Conservation (phyloP, 2,888 invertebrate species). For the Lasius fuliginosus region DNA sequence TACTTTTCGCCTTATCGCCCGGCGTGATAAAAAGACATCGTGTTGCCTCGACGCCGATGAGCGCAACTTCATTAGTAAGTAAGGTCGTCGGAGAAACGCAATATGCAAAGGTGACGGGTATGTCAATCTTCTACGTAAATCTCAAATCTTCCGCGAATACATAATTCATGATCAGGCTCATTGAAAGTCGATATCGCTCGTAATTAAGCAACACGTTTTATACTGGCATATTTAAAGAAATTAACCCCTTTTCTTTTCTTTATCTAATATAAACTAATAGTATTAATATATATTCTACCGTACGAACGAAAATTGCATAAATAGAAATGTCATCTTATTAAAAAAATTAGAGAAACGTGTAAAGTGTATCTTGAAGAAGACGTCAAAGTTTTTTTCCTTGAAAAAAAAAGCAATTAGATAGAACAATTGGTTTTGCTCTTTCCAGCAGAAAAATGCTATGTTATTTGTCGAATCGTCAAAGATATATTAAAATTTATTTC, state of each 20-base stretch:
- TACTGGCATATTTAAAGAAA: neutral
- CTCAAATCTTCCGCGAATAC: slow-evolving; percentile 39
- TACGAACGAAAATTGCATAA: neutral
- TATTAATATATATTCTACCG: neutral
- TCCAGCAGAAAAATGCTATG: neutral
- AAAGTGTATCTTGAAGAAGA: neutral
- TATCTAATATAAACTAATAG: neutral
- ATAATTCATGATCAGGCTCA: slow-evolving; percentile 29
- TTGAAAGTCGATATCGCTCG: slow-evolving; percentile 17
- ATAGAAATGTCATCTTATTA: neutral
- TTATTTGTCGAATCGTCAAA: neutral
- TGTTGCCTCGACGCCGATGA: slow-evolving; percentile 48
- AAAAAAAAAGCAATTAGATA: neutral
- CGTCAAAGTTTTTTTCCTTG: neutral
- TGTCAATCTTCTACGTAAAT: slow-evolving; percentile 48
- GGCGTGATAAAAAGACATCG: slow-evolving; percentile 41
- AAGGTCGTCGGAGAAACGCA: slow-evolving; percentile 55
- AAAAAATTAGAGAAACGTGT: neutral
- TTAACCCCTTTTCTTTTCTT: neutral
- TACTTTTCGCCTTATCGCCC: slow-evolving; percentile 58
- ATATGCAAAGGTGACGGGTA: slow-evolving; percentile 40
- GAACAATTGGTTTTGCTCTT: neutral
- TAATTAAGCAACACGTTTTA: slow-evolving; percentile 13
- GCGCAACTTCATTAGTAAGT: slow-evolving; percentile 39
- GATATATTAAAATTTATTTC: slow-evolving; percentile 1